Conservation (phyloP, 2,797 vertebrate species). For the Momotus momota region DNA sequence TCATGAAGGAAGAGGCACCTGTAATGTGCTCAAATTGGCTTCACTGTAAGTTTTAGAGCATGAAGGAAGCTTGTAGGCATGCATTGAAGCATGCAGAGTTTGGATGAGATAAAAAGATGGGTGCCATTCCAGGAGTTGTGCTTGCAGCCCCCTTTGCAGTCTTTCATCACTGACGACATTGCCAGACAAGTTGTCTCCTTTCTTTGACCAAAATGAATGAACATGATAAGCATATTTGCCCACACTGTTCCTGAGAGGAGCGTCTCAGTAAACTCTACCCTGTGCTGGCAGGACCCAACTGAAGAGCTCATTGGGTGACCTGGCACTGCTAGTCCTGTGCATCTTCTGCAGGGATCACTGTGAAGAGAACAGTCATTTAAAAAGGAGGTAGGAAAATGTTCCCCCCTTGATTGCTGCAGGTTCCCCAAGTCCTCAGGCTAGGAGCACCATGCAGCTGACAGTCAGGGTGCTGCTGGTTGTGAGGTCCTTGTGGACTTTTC, state of each 20-base stretch:
- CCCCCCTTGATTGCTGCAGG: neutral
- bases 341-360: neutral
- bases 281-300: neutral
- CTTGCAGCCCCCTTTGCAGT: neutral
- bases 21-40: neutral
- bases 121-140: neutral
- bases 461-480: neutral
- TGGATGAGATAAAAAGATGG: neutral
- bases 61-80: neutral
- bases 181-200: neutral
- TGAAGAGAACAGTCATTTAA: neutral
- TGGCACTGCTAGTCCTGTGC: neutral
- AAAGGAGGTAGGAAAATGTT: neutral
- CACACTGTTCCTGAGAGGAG: neutral
- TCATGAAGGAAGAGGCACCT: neutral
- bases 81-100: neutral
- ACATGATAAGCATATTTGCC: neutral
- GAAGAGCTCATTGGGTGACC: neutral
- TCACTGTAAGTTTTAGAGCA: neutral
- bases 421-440: neutral
- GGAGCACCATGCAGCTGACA: neutral
- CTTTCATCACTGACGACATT: neutral
- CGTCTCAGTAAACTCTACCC: neutral
- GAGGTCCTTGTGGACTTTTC: neutral
- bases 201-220: neutral